These are phyloP conservation scores for Epistrophe grossulariae DNA, from an alignment of 2,888 invertebrate genomes.

Conservation along the genomic window DNA sequence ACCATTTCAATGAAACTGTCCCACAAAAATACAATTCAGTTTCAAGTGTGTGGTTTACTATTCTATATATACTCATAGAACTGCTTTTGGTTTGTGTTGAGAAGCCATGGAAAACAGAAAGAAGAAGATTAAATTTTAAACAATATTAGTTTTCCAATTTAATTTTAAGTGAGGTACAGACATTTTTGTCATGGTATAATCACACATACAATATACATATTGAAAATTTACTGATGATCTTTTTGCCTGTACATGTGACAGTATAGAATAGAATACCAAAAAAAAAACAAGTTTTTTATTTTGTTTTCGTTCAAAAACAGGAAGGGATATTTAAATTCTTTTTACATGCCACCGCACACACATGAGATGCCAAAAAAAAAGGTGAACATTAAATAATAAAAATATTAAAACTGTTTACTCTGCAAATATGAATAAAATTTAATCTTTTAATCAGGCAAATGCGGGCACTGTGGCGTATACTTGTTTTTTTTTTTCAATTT, in stretches of 20 bases:
- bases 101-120: not conserved
- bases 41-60: not conserved
- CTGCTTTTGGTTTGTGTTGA: not conserved
- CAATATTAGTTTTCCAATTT: not conserved
- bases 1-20: not conserved
- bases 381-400: not conserved
- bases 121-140: not conserved
- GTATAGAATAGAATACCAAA: not conserved
- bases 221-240: not conserved
- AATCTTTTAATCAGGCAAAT: slow-evolving; percentile 15
- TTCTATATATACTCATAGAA: not conserved
- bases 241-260: no score
- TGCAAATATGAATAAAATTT: slow-evolving; percentile 15
- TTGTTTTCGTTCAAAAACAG: not conserved
- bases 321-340: not conserved
- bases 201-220: not conserved
- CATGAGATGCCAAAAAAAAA: not conserved
- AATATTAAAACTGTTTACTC: not conserved
- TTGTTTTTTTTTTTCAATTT: not conserved
- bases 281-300: not conserved
- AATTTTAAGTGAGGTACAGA: not conserved
- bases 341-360: not conserved
- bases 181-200: no score
- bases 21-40: not conserved
- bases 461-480: slow-evolving; percentile 14